A percentile compares a stretch with the other conserved stretches of the same genome.
Conservation (phyloP, 2,888 invertebrate species). For the Idaea straminata region DNA sequence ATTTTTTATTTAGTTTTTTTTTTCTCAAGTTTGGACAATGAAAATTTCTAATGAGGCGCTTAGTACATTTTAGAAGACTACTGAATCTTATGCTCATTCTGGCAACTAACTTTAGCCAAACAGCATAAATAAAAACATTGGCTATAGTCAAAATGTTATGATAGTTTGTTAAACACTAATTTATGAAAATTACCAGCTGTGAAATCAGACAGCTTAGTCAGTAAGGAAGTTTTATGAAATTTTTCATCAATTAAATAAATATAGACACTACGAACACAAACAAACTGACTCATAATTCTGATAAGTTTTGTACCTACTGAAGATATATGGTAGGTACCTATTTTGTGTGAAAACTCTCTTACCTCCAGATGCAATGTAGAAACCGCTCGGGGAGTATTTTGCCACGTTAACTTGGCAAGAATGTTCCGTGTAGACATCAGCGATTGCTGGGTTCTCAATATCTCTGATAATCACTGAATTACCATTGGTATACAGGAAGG, state of each 20-base stretch:
- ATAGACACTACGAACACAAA: neutral
- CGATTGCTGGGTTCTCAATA: constrained; percentile 96
- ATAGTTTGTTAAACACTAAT: neutral
- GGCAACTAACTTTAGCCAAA: no score
- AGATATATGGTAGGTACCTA: neutral
- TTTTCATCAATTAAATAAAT: neutral
- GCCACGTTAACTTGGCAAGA: constrained; percentile 97
- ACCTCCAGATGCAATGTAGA: constrained; percentile 99
- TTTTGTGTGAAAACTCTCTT: constrained; percentile 42
- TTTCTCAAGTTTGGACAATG: no score
- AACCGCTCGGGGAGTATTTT: constrained; percentile 98
- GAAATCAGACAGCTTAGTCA: neutral
- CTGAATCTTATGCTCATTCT: no score
- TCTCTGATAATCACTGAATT: constrained; percentile 98
- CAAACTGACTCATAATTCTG: constrained; percentile 1
- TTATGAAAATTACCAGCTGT: neutral
- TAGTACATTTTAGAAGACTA: no score
- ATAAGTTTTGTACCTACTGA: neutral
- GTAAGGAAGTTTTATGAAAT: neutral
- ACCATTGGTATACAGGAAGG: constrained; percentile 97
- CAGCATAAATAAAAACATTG: no score
- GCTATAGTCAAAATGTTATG: no score
- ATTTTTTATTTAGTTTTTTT: no score
- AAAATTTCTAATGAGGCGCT: no score
- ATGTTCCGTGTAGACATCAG: constrained; percentile 99